Percentiles rank a stretch among this genome's conserved stretches.
Evolutionary conservation across 2,113 vertebrate genomes (phyloP).

Genomic region (Rhegmatorhina hoffmannsi): DNA sequence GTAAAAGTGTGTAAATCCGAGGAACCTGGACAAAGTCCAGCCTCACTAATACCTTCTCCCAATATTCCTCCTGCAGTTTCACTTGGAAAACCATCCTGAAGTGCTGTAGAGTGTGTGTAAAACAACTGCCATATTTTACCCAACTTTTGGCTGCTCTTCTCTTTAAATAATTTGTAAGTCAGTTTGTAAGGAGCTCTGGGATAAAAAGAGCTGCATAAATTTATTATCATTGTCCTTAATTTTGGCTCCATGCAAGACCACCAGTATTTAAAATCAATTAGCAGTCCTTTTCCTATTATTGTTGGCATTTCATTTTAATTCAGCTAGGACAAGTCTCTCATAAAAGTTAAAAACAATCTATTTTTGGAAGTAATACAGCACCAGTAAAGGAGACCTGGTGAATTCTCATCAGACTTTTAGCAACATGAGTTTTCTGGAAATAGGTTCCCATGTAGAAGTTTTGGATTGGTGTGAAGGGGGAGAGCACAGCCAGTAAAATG

Average conservation of each 20-base stretch:
- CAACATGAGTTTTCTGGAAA: slow-evolving; percentile 20
- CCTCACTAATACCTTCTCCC: not conserved
- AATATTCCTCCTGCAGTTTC: slow-evolving; percentile 34
- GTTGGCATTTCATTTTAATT: slow-evolving; percentile 9
- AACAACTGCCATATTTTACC: not conserved
- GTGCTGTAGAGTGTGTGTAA: not conserved
- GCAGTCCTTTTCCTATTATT: slow-evolving; percentile 45
- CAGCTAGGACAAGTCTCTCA: not conserved
- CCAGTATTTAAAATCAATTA: slow-evolving; percentile 63
- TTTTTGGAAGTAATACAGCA: slow-evolving; percentile 34
- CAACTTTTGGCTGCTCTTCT: slow-evolving; percentile 4
- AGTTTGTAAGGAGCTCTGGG: not conserved
- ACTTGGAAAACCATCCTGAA: slow-evolving; percentile 39
- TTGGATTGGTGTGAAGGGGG: not conserved
- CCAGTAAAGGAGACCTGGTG: not conserved
- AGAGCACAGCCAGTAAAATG: not conserved
- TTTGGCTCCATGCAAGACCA: slow-evolving; percentile 22
- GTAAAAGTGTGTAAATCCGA: slow-evolving; percentile 56
- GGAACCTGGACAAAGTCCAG: slow-evolving; percentile 45
- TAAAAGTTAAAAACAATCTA: slow-evolving; percentile 46
- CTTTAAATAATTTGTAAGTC: not conserved
- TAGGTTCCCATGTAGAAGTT: not conserved
- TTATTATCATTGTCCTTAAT: slow-evolving; percentile 24
- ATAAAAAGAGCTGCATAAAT: slow-evolving; percentile 13
- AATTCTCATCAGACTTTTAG: not conserved